Base-by-base conservation (phyloP, 2,113 vertebrate species). In the Psilopogon haemacephalus region DNA sequence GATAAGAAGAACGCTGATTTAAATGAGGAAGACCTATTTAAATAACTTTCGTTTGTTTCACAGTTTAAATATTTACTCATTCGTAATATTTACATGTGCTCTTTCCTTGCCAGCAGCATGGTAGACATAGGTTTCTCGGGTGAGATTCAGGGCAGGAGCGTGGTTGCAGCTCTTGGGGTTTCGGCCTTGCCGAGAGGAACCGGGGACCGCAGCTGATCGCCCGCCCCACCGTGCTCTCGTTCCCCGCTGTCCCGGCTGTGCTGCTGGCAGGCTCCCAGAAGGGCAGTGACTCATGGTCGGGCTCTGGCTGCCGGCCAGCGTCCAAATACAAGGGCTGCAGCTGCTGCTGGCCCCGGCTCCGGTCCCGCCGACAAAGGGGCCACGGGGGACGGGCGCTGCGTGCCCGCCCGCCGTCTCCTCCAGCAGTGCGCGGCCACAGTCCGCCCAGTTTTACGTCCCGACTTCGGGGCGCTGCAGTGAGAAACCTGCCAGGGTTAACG, bases 51-150 rank as follows among this genome's bases (percentile, higher is more conserved):
- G 38, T 95, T 94, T 90, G 60, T 81, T 92, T 75, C 11, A 3
- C 84, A 73, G 52, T 84, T 93, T 64, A 91, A 91, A 86, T 94
- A 81, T 86, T 86, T 84, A 59, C 85, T 82, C 23, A 11, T 88
- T 65, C 2, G 32, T 62, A 35, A 0, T 76, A 86, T 86, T 86
- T 74, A 52, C 79, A 5, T 16, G 72, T 5, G 72, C 42, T 16
- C 44, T 70, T 90, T 55, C 19, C 52, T 24, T 18, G 59, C 83
- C 26, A 15, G 64, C 87, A 77, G 89, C 79, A 1, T 2, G 0
- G 12, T 26, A 1, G 64, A 14, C 15, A 2, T 1, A 37, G 9
- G n/a, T 58, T 73, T 55, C 78, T 68, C 0, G 4, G 48, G 69
- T 7, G 26, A 6, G 12, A 28, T 6, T 59, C 1, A 15, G 37